A percentile compares a stretch with the other conserved stretches of the same genome.
These are phyloP conservation scores for Thunnus albacares DNA, from an alignment of 2,797 vertebrate genomes.

Conservation along the genomic window DNA sequence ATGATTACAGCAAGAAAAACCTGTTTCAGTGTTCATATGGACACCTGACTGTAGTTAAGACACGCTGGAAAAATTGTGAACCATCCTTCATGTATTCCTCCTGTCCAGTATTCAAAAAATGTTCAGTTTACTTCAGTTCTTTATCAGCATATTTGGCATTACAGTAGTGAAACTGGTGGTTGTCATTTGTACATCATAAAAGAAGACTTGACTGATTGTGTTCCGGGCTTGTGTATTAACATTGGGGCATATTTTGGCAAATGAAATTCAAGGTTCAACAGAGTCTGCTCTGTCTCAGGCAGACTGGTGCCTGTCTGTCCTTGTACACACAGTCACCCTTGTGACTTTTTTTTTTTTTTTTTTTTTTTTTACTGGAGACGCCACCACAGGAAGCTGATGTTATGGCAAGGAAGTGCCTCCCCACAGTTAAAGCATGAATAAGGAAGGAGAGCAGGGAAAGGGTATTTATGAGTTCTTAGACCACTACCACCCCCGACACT, in stretches of 20 bases:
- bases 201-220: background rate
- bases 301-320: conserved; percentile 66
- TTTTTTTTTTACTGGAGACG: conserved; percentile 63
- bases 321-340: conserved; percentile 57
- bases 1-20: no score
- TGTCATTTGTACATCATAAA: conserved; percentile 1
- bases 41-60: background rate
- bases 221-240: conserved; percentile 12
- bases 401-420: conserved; percentile 83
- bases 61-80: no score
- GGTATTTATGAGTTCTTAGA: conserved; percentile 69
- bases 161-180: background rate
- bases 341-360: conserved; percentile 16
- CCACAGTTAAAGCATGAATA: conserved; percentile 75
- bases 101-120: background rate
- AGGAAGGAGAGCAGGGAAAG: conserved; percentile 57
- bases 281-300: conserved; percentile 56
- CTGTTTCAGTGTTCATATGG: background rate
- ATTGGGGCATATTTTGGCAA: conserved; percentile 24
- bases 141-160: background rate
- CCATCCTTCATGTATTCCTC: no score
- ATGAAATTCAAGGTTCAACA: conserved; percentile 45
- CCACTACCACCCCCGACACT: conserved; percentile 25
- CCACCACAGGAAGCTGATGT: conserved; percentile 80
- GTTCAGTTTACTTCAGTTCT: background rate